Evolutionary conservation across 2,888 invertebrate species (phyloP).

Genomic region (Deilephila porcellus): DNA sequence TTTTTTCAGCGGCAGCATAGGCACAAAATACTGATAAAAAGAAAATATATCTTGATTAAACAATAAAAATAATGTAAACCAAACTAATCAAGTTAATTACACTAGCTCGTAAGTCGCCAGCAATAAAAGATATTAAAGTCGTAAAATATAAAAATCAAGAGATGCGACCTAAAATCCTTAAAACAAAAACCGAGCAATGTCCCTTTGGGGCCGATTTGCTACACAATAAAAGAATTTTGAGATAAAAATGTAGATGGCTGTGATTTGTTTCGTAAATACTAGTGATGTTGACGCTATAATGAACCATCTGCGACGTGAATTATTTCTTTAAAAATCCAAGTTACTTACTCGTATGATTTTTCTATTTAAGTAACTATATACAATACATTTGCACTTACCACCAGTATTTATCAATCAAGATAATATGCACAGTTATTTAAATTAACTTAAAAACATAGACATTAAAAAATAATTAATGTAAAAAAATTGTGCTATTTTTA

Average conservation of each 20-base stretch:
- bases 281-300: neutral
- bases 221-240: neutral
- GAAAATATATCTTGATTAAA: neutral
- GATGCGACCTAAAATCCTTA: neutral
- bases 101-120: neutral
- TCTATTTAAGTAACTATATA: no score
- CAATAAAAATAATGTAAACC: neutral
- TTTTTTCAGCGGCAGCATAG: neutral
- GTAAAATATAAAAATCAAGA: neutral
- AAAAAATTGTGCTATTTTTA: no score
- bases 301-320: no score
- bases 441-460: no score
- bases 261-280: neutral
- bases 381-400: no score
- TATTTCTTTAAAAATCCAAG: neutral
- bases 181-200: neutral
- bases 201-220: neutral
- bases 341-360: no score
- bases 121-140: neutral
- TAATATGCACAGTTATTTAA: no score
- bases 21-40: neutral
- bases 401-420: no score
- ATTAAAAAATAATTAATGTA: no score
- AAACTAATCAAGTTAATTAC: neutral
- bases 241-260: neutral